Base-by-base conservation (phyloP, 2,113 vertebrate species). In the Ameiurus melas region DNA sequence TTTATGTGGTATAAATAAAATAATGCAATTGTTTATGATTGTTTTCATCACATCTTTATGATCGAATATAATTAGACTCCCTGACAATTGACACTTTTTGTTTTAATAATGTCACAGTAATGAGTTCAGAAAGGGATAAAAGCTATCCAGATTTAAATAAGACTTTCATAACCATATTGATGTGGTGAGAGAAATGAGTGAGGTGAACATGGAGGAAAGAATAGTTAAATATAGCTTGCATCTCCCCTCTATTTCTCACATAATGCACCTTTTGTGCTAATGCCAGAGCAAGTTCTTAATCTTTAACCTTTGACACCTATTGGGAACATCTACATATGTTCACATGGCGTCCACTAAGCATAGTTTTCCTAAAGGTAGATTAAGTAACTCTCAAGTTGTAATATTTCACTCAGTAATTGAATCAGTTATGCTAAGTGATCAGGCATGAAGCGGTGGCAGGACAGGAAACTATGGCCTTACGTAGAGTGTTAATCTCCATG, bases 11-110 rank as follows among this genome's bases (percentile, higher is more conserved):
- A 27, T 86, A 36, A 55, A 39, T 39, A 78, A 83, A 57, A 64
- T 77, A 25, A 77, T 75, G 14, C 39, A 75, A 71, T 75, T 7
- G 20, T 55, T 22, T 77, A 53, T 68, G 93, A 80, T 91, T 91
- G 78, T 85, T 58, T 58, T 25, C 57, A 36, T 16, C 47, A 89
- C 70, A 27, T 68, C 13, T 83, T 51, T 43, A 27, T 88, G 83
- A 88, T 91, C 87, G 88, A 82, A 87, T 85, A 91, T 92, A 90
- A 53, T 91, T 91, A 81, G 66, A 88, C 90, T 90, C 43, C 77
- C 89, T 91, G 88, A 90, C 87, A 90, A 86, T 88, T 91, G 51
- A 85, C 90, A 87, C 90, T 62, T 70, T 90, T 57, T 84, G 39
- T 91, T 89, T n/a, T 80, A 87, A 91, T 91, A 66, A 73, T 77